Evolutionary conservation across 2,888 invertebrate species (phyloP), one percentile per base, ranked within the genome.

Genomic region (Strigamia maritima): DNA sequence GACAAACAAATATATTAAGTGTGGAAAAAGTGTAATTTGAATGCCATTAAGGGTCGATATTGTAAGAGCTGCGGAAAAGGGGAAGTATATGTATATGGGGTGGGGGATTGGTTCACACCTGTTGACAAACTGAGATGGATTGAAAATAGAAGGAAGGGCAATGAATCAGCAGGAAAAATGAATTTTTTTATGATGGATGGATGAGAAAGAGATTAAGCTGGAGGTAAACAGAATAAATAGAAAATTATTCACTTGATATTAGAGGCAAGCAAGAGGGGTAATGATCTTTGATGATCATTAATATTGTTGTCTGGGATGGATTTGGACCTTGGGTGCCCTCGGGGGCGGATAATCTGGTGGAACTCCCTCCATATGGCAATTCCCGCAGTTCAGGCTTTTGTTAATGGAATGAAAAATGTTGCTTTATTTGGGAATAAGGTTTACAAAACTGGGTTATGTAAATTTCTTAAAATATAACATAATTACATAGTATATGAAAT

Each of bases 181-280:
- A 70, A 26, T 28, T 70, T 70, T 70, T 70, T 70, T 70, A 70
- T 70, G 70, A 70, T 70, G 28, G 70, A 70, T 70, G 70, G 70
- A 70, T 70, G 70, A 70, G 70, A 70, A 70, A 70, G 70, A 70
- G 70, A 70, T 70, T 70, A 70, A 70, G 70, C 70, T 70, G 70
- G 26, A 70, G 28, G 70, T 70, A 70, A 70, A 70, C 70, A 70
- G 70, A 70, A 70, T 70, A 70, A 70, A 70, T 70, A 70, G 70
- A 70, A 70, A 70, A 70, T 70, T 70, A 70, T 70, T 70, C 70
- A 70, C 70, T 70, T 70, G 70, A 70, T 70, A 70, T 70, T 70
- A 70, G 70, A 70, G 24, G 70, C 26, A 70, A 19, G 54, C 54
- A 54, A 54, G 54, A 54, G 54, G 70, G 70, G 24, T 70, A 70